These are phyloP conservation scores for Lophura nycthemera DNA, from an alignment of 2,113 vertebrate genomes.

Conservation along the genomic window DNA sequence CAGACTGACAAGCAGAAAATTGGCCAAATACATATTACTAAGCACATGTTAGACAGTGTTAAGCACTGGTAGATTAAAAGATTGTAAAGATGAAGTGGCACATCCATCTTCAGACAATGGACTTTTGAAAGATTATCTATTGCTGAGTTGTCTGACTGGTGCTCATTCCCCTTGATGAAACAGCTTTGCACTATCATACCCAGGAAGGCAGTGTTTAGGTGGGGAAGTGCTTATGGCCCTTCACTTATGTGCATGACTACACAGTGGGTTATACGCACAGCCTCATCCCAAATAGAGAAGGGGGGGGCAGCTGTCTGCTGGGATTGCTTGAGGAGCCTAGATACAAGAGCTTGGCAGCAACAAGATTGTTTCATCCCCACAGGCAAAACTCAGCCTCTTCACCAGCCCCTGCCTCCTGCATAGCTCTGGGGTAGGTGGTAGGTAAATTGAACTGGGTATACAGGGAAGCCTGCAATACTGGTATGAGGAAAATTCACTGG, in stretches of 20 bases:
- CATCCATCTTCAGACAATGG: background rate
- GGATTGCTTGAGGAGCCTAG: background rate
- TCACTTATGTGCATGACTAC: background rate
- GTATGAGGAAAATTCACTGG: background rate
- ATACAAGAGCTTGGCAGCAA: background rate
- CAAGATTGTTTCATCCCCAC: background rate
- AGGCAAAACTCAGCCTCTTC: background rate
- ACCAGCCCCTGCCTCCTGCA: background rate
- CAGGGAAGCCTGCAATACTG: background rate
- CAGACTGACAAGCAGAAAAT: slow-evolving; percentile 54
- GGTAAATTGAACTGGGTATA: background rate
- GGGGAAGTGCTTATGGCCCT: background rate
- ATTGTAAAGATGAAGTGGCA: slow-evolving; percentile 11
- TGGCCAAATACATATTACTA: slow-evolving; percentile 30
- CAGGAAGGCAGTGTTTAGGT: background rate
- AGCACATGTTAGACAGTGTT: background rate
- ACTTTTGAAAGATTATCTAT: background rate
- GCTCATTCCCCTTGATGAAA: background rate
- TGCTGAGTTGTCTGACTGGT: background rate
- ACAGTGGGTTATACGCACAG: background rate
- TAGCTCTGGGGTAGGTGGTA: background rate
- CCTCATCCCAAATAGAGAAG: background rate
- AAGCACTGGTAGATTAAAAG: slow-evolving; percentile 40
- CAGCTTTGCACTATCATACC: background rate
- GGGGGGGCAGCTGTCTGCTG: background rate